Evolutionary conservation across 2,797 vertebrate species (phyloP).

Genomic region (Lerista edwardsae): DNA sequence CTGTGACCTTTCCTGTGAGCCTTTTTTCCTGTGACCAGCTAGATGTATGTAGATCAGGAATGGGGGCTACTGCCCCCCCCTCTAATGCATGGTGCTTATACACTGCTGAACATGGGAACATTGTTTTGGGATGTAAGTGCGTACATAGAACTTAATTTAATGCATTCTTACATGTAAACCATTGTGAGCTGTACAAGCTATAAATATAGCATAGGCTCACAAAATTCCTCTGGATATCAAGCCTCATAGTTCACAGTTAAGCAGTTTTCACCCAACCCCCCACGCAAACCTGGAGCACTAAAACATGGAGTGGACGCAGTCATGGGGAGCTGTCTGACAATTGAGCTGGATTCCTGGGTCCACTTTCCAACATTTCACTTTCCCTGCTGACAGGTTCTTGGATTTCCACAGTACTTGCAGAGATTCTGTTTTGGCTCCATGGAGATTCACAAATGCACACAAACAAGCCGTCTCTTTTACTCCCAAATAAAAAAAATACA

Average conservation of each 20-base stretch:
- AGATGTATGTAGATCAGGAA: not conserved
- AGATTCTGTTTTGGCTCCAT: slow-evolving; percentile 39
- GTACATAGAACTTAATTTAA: not conserved
- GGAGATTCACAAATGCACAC: slow-evolving; percentile 2
- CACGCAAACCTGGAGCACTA: not conserved
- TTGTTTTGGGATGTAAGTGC: not conserved
- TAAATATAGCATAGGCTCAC: no score
- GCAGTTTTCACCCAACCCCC: not conserved
- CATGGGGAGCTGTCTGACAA: not conserved
- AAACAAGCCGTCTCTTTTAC: not conserved
- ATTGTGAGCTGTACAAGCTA: no score
- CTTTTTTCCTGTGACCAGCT: not conserved
- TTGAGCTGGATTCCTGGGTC: not conserved
- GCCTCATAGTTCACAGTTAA: not conserved
- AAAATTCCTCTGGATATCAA: no score
- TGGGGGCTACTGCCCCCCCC: not conserved
- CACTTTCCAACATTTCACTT: not conserved
- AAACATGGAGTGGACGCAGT: not conserved
- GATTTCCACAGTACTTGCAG: slow-evolving; percentile 2
- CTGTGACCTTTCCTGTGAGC: no score
- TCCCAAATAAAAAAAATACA: not conserved
- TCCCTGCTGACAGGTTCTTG: slow-evolving; percentile 16
- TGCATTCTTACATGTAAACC: no score
- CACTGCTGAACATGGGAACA: not conserved
- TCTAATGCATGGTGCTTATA: not conserved